These are phyloP conservation scores for Xiphophorus hellerii DNA, from an alignment of 2,113 vertebrate species.

Conservation along the genomic window DNA sequence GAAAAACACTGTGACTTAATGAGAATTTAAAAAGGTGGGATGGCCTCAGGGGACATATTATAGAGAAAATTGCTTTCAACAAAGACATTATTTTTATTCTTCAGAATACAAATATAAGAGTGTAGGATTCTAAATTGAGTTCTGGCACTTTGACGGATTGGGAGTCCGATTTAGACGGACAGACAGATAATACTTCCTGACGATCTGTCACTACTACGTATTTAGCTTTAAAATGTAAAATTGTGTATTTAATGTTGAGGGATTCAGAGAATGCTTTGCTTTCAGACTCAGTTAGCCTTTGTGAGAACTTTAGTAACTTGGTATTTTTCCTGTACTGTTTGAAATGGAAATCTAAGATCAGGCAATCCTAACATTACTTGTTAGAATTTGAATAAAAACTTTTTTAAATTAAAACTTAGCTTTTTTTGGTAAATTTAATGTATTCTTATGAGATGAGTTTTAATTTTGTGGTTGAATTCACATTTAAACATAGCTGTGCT, in stretches of 20 bases:
- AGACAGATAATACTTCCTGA: too few relatives aligned
- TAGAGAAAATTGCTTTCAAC: constrained; percentile 1
- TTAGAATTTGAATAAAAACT: too few relatives aligned
- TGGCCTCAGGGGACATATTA: not conserved
- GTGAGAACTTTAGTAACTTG: not conserved
- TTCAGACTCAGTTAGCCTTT: not conserved
- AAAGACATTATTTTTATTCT: not conserved
- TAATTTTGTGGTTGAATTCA: too few relatives aligned
- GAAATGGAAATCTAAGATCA: too few relatives aligned
- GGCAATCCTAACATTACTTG: too few relatives aligned
- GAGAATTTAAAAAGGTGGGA: not conserved
- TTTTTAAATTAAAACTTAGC: too few relatives aligned
- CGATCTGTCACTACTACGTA: not conserved
- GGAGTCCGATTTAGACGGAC: not conserved
- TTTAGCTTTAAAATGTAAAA: not conserved
- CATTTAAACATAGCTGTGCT: too few relatives aligned
- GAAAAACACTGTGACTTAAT: not conserved
- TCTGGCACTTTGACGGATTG: not conserved
- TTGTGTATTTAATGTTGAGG: not conserved
- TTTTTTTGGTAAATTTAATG: too few relatives aligned
- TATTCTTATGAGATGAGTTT: too few relatives aligned
- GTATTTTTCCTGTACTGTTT: too few relatives aligned
- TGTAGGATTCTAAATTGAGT: not conserved
- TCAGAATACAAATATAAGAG: not conserved
- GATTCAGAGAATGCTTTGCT: not conserved